These are phyloP conservation scores for Papilio glaucus DNA, from an alignment of 1,140 invertebrate species.

Conservation along the genomic window DNA sequence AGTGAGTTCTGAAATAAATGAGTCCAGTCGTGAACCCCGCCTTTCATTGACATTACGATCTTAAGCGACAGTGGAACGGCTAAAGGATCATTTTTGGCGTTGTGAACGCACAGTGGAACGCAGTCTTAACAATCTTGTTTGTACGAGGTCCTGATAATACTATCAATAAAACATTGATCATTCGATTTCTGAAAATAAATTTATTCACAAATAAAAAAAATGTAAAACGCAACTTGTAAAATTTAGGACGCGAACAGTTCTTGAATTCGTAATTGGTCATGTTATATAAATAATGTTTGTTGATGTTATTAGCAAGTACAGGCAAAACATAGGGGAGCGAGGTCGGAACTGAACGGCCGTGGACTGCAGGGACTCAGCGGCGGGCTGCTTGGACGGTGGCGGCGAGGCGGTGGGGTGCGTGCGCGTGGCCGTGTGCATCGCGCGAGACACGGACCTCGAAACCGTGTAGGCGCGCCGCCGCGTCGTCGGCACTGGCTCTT, in stretches of 20 bases:
- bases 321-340: background rate
- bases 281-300: conserved; percentile 8
- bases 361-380: conserved; percentile 18
- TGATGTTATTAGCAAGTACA: conserved; percentile 6
- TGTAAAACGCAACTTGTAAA: background rate
- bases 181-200: background rate
- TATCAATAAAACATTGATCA: background rate
- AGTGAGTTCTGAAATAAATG: too few relatives aligned
- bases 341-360: background rate
- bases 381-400: conserved; percentile 2
- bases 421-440: conserved; percentile 19
- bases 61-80: too few relatives aligned
- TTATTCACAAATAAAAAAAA: conserved; percentile 11
- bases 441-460: conserved; percentile 5
- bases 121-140: background rate
- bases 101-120: too few relatives aligned
- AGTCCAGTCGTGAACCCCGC: too few relatives aligned
- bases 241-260: background rate
- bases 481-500: conserved; percentile 46
- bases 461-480: conserved; percentile 33
- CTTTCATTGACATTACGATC: too few relatives aligned
- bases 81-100: too few relatives aligned
- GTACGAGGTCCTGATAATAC: too few relatives aligned
- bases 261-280: background rate
- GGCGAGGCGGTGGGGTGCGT: conserved; percentile 18